Evolutionary conservation across 2,113 vertebrate genomes (phyloP).

Genomic region (Aegypius monachus): DNA sequence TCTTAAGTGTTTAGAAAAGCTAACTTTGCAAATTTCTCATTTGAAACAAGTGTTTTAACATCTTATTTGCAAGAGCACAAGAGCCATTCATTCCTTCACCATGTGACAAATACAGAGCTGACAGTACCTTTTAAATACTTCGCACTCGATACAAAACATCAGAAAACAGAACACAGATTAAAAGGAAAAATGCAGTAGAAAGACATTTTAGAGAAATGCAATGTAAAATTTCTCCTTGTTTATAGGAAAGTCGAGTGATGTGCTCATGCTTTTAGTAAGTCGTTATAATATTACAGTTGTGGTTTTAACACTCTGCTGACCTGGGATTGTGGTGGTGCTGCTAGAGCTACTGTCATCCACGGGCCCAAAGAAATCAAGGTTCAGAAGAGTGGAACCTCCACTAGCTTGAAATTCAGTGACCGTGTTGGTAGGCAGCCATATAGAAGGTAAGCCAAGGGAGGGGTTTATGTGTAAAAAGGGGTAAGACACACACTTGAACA

Average conservation of each 20-base stretch:
- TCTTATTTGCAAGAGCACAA: slow-evolving; percentile 9
- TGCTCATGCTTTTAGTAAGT: slow-evolving; percentile 79
- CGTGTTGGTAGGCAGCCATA: slow-evolving; percentile 83
- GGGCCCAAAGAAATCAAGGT: slow-evolving; percentile 99
- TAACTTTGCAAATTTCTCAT: background rate
- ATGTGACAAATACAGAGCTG: slow-evolving; percentile 21
- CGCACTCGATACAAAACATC: slow-evolving; percentile 20
- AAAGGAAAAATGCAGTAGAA: slow-evolving; percentile 47
- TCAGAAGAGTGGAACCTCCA: slow-evolving; percentile 98
- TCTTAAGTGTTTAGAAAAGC: background rate
- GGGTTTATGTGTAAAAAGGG: slow-evolving; percentile 84
- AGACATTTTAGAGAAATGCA: slow-evolving; percentile 49
- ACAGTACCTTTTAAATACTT: slow-evolving; percentile 48
- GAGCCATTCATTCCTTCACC: slow-evolving; percentile 42
- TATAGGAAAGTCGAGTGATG: slow-evolving; percentile 83
- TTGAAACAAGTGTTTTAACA: slow-evolving; percentile 45
- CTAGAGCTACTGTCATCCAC: slow-evolving; percentile 96
- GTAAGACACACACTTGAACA: slow-evolving; percentile 89
- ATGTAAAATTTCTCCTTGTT: slow-evolving; percentile 72
- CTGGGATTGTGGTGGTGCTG: slow-evolving; percentile 94
- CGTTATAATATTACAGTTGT: slow-evolving; percentile 63
- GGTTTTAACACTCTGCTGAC: slow-evolving; percentile 86
- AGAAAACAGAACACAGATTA: slow-evolving; percentile 55
- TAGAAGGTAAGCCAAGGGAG: slow-evolving; percentile 83
- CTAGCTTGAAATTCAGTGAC: slow-evolving; percentile 90